Evolutionary conservation across 1,140 invertebrate genomes (phyloP), one percentile per base, ranked within the genome.

Genomic region (Lordiphosa mommai): DNA sequence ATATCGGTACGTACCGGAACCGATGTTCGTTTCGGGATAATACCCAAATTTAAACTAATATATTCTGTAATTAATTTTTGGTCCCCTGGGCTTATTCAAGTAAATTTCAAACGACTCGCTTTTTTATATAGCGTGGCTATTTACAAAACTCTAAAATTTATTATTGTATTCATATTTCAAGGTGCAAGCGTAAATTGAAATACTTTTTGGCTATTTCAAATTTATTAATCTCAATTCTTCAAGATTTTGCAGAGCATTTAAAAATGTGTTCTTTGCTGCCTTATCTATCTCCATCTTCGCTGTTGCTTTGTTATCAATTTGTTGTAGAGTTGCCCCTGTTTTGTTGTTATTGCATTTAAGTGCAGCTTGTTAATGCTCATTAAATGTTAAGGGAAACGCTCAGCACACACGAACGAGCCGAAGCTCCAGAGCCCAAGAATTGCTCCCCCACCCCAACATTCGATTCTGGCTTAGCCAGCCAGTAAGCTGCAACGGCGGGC

Each of bases 321-420:
- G 66, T 33, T 59, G 40, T 12, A 14, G 52, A 38, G 61, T 13
- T 52, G 23, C 20, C 23, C 17, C 10, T 7, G 29, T 55, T 46
- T 53, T 70, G 46, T 72, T 77, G 77, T 84, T 84, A 72, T 77
- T 84, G 72, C 57, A 69, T 69, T 84, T 77, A 84, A 84, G 77
- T 84, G 79, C 77, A 84, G 79, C 77, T 84, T 84, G 77, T 84
- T 84, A 84, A 84, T 85, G 77, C 77, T 84, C 72, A 84, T 84
- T 84, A 84, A 84, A 80, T 82, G 74, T 80, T 84, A 84, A 84
- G 66, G 77, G 72, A 82, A 50, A 71, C 43, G 52, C 38, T 49
- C 48, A 30, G 13, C 40, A 29, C 16, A 27, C 40, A 43, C 40
- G 20, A 27, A 43, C 20, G 10, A 6, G 13, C 5, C 12, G 43